A percentile compares a stretch with the other conserved stretches of the same genome.
These are phyloP conservation scores for Pandemis heparana DNA, from an alignment of 2,888 invertebrate species.

Conservation along the genomic window DNA sequence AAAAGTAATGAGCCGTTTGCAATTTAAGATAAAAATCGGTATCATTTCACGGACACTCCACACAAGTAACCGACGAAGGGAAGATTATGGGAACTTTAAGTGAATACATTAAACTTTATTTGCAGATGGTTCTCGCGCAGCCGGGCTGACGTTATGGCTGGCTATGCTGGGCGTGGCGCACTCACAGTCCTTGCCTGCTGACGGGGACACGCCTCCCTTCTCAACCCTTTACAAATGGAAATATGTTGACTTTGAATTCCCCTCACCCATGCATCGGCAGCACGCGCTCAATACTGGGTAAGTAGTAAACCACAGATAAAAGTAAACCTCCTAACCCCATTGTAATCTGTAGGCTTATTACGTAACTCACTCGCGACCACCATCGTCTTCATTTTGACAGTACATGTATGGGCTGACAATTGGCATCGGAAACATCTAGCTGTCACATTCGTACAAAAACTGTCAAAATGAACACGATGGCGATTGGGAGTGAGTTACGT, in stretches of 20 bases:
- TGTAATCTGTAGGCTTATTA: too few species aligned
- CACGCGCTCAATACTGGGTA: slow-evolving; percentile 86
- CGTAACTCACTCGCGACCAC: too few species aligned
- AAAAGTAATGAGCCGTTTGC: too few species aligned
- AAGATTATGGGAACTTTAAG: background rate
- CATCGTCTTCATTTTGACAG: too few species aligned
- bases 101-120: slow-evolving; percentile 42
- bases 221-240: slow-evolving; percentile 90
- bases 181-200: slow-evolving; percentile 73
- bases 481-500: too few species aligned
- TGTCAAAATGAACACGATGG: too few species aligned
- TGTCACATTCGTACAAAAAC: too few species aligned
- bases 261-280: slow-evolving; percentile 83
- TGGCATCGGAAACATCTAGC: too few species aligned
- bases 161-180: slow-evolving; percentile 77
- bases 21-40: too few species aligned
- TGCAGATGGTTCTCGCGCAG: slow-evolving; percentile 61
- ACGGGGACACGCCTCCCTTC: slow-evolving; percentile 83
- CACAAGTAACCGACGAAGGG: too few species aligned
- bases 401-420: too few species aligned
- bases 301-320: slow-evolving; percentile 14
- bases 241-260: slow-evolving; percentile 90
- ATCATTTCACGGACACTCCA: too few species aligned
- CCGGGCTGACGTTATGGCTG: slow-evolving; percentile 79
- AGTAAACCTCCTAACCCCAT: background rate